Evolutionary conservation across 2,797 vertebrate genomes (phyloP).

Genomic region (Sylvia borin): DNA sequence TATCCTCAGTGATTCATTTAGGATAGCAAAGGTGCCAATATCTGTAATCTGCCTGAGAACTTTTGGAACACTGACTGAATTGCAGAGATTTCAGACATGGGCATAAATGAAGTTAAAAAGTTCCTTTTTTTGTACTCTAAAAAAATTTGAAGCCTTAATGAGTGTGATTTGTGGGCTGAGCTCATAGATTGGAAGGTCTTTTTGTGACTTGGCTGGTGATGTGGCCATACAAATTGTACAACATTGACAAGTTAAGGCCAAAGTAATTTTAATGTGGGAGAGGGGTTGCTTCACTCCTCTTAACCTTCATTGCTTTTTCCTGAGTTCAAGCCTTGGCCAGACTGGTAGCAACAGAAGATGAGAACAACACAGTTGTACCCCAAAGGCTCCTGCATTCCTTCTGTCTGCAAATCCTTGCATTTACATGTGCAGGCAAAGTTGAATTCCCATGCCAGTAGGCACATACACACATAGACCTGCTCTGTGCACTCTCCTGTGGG

Average conservation of each 20-base stretch:
- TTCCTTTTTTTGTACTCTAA: background rate
- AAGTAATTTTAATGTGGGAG: background rate
- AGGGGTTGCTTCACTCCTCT: background rate
- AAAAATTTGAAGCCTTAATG: background rate
- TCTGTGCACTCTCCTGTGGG: background rate
- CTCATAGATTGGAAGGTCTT: constrained; percentile 7
- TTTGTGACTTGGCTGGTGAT: constrained; percentile 14
- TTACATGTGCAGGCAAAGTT: constrained; percentile 2
- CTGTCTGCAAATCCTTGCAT: background rate
- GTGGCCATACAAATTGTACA: background rate
- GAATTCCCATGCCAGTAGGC: background rate
- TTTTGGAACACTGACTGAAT: background rate
- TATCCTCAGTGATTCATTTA: constrained; percentile 4
- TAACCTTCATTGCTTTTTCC: background rate
- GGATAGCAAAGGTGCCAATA: background rate
- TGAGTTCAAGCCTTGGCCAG: constrained; percentile 32
- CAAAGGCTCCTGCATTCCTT: constrained; percentile 41
- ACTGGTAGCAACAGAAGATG: background rate
- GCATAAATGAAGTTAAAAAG: background rate
- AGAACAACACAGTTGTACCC: constrained; percentile 17
- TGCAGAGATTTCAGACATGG: background rate
- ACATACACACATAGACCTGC: background rate
- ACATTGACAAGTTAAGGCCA: background rate
- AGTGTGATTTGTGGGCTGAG: constrained; percentile 14
- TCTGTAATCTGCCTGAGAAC: constrained; percentile 25